Percentiles rank a stretch among this genome's conserved stretches.
phyloP scores from a whole-genome alignment of 2,888 invertebrate genomes.

The Tetropium fuscum region DNA sequence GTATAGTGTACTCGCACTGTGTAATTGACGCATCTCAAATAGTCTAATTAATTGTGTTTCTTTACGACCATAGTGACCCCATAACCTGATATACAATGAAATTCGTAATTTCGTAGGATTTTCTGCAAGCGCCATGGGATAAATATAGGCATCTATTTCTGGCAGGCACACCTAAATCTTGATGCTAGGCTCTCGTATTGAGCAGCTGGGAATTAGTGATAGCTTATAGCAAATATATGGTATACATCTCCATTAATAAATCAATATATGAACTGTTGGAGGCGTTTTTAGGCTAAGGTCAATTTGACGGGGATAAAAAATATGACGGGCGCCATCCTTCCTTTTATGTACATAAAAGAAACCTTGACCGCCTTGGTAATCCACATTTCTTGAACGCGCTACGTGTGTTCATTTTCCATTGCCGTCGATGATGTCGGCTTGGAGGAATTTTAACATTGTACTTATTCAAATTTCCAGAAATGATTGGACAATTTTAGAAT shows the following conservation, averaged over 20 bases:
- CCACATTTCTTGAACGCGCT: slow-evolving; percentile 1
- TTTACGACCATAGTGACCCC: slow-evolving; percentile 1
- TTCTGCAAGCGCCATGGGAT: slow-evolving; percentile 15
- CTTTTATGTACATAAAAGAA: slow-evolving; percentile 12
- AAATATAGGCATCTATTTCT: slow-evolving; percentile 26
- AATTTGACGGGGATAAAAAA: slow-evolving; percentile 14
- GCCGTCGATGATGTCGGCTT: neutral
- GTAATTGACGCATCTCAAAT: no score
- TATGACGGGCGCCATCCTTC: slow-evolving; percentile 22
- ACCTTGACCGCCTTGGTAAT: slow-evolving; percentile 26
- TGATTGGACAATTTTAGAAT: no score
- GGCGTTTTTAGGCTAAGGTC: slow-evolving; percentile 32
- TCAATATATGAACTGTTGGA: neutral
- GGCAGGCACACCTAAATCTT: slow-evolving; percentile 6
- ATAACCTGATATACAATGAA: slow-evolving; percentile 5
- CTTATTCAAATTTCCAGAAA: no score
- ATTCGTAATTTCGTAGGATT: slow-evolving; percentile 15
- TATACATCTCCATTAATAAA: neutral
- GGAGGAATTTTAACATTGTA: neutral
- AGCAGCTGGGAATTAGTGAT: neutral
- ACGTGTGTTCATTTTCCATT: slow-evolving; percentile 1
- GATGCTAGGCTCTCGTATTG: slow-evolving; percentile 8
- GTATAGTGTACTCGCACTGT: no score
- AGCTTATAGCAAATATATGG: slow-evolving; percentile 5
- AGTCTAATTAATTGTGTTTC: no score